Percentiles rank a stretch among this genome's conserved stretches.
Evolutionary conservation across 2,888 invertebrate genomes (phyloP).

Genomic region (Camponotus fellah): DNA sequence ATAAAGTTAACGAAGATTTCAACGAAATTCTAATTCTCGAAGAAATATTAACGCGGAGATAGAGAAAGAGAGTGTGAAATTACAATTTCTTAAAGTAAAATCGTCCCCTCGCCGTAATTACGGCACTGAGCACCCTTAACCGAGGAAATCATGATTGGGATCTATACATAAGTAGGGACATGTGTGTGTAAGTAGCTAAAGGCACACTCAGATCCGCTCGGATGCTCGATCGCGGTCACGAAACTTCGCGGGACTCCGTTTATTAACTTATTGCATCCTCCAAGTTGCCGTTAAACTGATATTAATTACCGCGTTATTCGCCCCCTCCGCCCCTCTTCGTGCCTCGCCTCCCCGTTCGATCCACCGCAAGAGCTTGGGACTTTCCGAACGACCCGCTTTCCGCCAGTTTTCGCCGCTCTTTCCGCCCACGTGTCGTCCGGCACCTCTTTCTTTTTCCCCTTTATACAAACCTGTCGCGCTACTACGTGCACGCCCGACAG

Average conservation of each 20-base stretch:
- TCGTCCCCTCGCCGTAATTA: not conserved
- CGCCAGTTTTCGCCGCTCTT: constrained; percentile 36
- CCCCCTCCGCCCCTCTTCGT: not conserved
- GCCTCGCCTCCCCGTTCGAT: constrained; percentile 25
- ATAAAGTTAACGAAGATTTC: not conserved
- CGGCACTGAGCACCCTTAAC: not conserved
- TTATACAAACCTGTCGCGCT: constrained; percentile 16
- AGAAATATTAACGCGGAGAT: not conserved
- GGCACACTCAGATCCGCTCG: constrained; percentile 18
- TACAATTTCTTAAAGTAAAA: not conserved
- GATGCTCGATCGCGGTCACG: constrained; percentile 58
- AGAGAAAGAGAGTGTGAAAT: not conserved
- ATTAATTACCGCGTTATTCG: constrained; percentile 65
- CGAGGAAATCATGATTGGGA: not conserved
- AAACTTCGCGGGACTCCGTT: constrained; percentile 66
- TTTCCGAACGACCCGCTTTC: constrained; percentile 26
- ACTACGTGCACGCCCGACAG: not conserved
- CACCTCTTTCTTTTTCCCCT: constrained; percentile 27
- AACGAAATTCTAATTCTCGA: not conserved
- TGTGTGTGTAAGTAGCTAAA: constrained; percentile 36
- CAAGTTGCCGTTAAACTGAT: constrained; percentile 72
- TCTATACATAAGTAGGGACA: not conserved
- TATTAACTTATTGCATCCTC: constrained; percentile 75
- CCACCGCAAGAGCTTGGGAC: not conserved
- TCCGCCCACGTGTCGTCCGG: constrained; percentile 18